These are phyloP conservation scores for Orcinus orca DNA, from an alignment of 2,113 vertebrate species.

Conservation along the genomic window DNA sequence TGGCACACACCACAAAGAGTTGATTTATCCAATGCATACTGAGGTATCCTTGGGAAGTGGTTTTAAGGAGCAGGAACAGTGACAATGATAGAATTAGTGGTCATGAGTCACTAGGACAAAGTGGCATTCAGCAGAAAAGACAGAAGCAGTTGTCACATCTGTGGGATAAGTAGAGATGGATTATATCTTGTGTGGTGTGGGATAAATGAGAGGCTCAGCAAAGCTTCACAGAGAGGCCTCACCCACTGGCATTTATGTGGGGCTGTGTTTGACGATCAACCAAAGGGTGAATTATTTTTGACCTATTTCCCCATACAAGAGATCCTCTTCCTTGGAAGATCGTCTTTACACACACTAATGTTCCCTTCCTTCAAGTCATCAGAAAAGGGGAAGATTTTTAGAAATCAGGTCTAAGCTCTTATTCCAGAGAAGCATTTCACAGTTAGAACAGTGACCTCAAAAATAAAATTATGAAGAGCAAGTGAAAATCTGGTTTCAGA, in stretches of 20 bases:
- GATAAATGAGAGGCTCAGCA: not conserved
- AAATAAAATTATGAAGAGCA: constrained; percentile 53
- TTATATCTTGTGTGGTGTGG: not conserved
- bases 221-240: not conserved
- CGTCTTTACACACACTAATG: not conserved
- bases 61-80: constrained; percentile 47
- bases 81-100: not conserved
- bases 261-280: not conserved
- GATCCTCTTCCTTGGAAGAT: not conserved
- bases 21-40: not conserved
- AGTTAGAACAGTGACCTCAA: constrained; percentile 37
- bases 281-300: constrained; percentile 21
- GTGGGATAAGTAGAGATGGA: not conserved
- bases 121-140: constrained; percentile 42
- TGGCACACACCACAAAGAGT: constrained; percentile 42
- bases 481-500: constrained; percentile 54
- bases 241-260: not conserved
- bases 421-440: constrained; percentile 41
- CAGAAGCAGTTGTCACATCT: not conserved
- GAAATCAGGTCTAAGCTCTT: constrained; percentile 28
- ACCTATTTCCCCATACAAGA: not conserved
- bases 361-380: not conserved
- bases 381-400: constrained; percentile 49
- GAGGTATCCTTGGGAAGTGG: constrained; percentile 51
- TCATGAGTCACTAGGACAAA: constrained; percentile 41